These are phyloP conservation scores for Trachurus trachurus DNA, from an alignment of 2,797 vertebrate species.

Conservation along the genomic window DNA sequence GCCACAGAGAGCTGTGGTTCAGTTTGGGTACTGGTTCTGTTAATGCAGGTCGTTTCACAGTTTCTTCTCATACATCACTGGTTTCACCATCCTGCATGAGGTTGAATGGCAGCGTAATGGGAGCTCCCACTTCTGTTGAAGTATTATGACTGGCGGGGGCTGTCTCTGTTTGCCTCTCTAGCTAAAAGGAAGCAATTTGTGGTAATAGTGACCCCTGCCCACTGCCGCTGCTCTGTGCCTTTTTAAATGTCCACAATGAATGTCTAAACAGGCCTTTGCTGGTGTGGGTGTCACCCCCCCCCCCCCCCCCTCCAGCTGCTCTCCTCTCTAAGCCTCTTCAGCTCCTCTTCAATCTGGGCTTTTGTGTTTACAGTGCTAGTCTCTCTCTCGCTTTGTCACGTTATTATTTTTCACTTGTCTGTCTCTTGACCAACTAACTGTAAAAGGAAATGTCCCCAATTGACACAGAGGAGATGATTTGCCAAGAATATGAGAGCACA, in stretches of 20 bases:
- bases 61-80: constrained; percentile 14
- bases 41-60: constrained; percentile 9
- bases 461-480: constrained; percentile 38
- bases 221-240: constrained; percentile 55
- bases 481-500: constrained; percentile 14
- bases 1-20: constrained; percentile 10
- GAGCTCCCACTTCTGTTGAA: constrained; percentile 51
- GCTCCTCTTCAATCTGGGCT: constrained; percentile 65
- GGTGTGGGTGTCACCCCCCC: constrained; percentile 58
- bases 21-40: not conserved
- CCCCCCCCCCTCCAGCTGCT: constrained; percentile 61
- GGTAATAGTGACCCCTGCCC: constrained; percentile 70
- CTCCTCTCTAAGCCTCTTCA: constrained; percentile 73
- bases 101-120: constrained; percentile 56
- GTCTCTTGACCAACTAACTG: constrained; percentile 53
- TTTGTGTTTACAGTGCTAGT: constrained; percentile 29
- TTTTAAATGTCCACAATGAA: constrained; percentile 78
- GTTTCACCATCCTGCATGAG: constrained; percentile 13
- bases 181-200: constrained; percentile 78
- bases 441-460: constrained; percentile 26
- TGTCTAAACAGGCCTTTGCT: constrained; percentile 75
- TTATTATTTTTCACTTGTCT: constrained; percentile 66
- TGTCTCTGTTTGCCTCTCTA: constrained; percentile 74
- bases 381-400: constrained; percentile 49
- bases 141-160: constrained; percentile 51